Percentiles rank a stretch among this genome's conserved stretches.
Conservation (phyloP, 2,888 invertebrate species). For the Pachliopta kotzebuea region DNA sequence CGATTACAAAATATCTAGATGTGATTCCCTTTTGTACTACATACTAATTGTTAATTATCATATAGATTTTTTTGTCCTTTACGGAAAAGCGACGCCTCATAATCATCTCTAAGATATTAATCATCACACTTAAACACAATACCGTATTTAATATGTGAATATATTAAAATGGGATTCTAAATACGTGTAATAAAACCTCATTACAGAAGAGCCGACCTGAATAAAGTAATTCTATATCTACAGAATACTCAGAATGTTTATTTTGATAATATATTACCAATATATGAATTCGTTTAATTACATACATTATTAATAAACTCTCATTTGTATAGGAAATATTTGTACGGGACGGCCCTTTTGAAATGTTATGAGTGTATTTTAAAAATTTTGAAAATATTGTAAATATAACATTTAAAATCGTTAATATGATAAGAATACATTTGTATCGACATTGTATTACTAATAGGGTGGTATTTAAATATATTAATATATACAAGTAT, state of each 20-base stretch:
- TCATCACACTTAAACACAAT: too few relatives aligned
- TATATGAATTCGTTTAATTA: neutral
- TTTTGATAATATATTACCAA: slow-evolving; percentile 5
- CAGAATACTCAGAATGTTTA: neutral
- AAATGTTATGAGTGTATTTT: slow-evolving; percentile 48
- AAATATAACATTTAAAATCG: slow-evolving; percentile 59
- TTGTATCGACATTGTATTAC: slow-evolving; percentile 56
- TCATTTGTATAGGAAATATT: neutral
- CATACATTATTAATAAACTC: neutral
- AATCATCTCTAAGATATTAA: too few relatives aligned
- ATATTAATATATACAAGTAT: slow-evolving; percentile 54
- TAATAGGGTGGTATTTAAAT: slow-evolving; percentile 42
- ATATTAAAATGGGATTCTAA: slow-evolving; percentile 21
- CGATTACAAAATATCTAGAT: slow-evolving; percentile 26
- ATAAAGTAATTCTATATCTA: slow-evolving; percentile 3
- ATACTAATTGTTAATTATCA: too few relatives aligned
- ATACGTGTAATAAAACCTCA: slow-evolving; percentile 4
- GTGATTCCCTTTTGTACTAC: too few relatives aligned
- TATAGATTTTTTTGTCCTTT: too few relatives aligned
- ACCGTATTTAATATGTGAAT: neutral
- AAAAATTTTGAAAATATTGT: slow-evolving; percentile 49
- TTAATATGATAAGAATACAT: slow-evolving; percentile 54
- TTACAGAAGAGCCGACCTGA: slow-evolving; percentile 6
- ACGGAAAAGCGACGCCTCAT: too few relatives aligned
- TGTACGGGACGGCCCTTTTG: neutral